These are phyloP conservation scores for Cyclina sinensis DNA, from an alignment of 1,140 invertebrate species.

Conservation along the genomic window DNA sequence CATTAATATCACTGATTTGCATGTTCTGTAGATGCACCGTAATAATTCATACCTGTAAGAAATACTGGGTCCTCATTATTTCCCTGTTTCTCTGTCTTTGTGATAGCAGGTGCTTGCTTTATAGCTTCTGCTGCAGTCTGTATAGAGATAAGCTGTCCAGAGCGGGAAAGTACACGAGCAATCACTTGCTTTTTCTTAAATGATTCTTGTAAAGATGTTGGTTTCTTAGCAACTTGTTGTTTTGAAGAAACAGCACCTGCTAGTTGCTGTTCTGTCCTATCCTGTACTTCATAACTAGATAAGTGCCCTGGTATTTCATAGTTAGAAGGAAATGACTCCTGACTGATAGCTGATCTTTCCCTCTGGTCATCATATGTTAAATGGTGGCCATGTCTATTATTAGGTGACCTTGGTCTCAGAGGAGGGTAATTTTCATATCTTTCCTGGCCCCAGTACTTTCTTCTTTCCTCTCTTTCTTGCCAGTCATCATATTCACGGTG, in stretches of 20 bases:
- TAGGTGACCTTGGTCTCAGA: not conserved
- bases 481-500: not conserved
- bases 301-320: too few species aligned
- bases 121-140: too few species aligned
- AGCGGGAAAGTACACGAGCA: conserved; percentile 9
- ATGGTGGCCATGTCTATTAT: not conserved
- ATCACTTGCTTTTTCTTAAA: not conserved
- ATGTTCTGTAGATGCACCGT: not conserved
- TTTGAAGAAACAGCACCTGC: not conserved
- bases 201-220: not conserved
- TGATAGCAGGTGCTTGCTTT: not conserved
- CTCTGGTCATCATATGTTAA: not conserved
- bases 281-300: not conserved
- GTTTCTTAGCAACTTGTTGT: not conserved
- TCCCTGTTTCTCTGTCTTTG: not conserved
- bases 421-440: not conserved
- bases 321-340: not conserved
- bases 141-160: conserved; percentile 9
- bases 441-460: not conserved
- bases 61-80: not conserved
- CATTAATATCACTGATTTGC: too few species aligned
- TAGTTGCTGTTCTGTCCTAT: not conserved
- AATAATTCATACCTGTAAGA: conserved; percentile 19
- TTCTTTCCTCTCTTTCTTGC: not conserved
- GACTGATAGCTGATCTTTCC: not conserved